Base-by-base conservation (phyloP, 1,140 invertebrate genomes). In the Drosophila orosa region DNA sequence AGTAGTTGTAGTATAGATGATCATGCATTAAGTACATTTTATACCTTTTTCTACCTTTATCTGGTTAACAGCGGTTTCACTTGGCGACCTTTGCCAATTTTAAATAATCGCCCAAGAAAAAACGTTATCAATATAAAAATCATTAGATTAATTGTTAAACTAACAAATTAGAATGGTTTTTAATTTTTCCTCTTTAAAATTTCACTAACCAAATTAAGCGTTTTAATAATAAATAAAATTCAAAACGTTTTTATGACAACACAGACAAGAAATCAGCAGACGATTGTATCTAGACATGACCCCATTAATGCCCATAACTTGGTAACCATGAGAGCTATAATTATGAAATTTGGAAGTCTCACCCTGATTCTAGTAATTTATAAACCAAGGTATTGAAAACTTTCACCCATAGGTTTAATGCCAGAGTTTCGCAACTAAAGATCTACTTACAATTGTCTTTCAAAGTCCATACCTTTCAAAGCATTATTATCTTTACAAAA, bases 51-150 rank as follows among this genome's bases (percentile, higher is more conserved):
- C n/a, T 13, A 29, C n/a, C 5, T 0, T 29, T 29, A 50, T 50
- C 47, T 29, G 47, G 47, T 29, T 48, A 29, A 48, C 0, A 48
- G n/a, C 45, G 6, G 45, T 48, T 48, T 48, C 5, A 29, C 45
- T 48, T 29, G 3, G 45, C n/a, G 24, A 48, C 47, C 47, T 48
- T 48, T 48, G 27, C 12, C 27, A 50, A 31, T 31, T 50, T 50
- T 19, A 50, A 31, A 50, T 50, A 19, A 50, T 50, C 48, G 3
- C 48, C 37, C n/a, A n/a, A n/a, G n/a, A 13, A 52, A 52, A 44
- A 29, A 17, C 17, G 13, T 24, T 15, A 45, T 45, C 29, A 33
- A 22, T 22, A 22, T 2, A 15, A 52, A 52, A 52, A 52, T n/a
- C 48, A 3, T 6, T 33, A 9, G 48, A 33, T 33, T 52, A 33